phyloP scores from a whole-genome alignment of 2,113 vertebrate genomes.

The Periophthalmus modestus region DNA sequence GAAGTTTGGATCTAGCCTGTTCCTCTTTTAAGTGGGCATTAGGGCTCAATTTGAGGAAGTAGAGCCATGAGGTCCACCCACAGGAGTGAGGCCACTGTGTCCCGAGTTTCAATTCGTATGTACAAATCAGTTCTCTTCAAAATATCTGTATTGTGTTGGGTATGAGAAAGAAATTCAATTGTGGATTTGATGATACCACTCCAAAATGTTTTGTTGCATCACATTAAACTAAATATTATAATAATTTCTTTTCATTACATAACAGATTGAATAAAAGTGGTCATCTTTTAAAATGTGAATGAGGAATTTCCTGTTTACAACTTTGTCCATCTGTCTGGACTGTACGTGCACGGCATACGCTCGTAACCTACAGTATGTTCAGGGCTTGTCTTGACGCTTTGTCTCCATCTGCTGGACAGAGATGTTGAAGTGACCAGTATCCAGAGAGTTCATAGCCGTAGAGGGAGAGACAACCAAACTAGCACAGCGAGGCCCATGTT shows the following conservation, averaged over 20 bases:
- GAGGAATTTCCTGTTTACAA: slow-evolving; percentile 10
- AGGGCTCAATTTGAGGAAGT: slow-evolving; percentile 64
- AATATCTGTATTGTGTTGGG: background rate
- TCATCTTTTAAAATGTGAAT: slow-evolving; percentile 3
- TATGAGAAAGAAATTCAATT: background rate
- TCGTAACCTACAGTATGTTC: slow-evolving; percentile 3
- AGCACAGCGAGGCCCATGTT: slow-evolving; percentile 45
- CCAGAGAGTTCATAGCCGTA: slow-evolving; percentile 58
- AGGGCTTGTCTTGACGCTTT: slow-evolving; percentile 46
- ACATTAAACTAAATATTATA: background rate
- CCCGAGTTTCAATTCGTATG: slow-evolving; percentile 9
- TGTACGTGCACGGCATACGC: slow-evolving; percentile 12
- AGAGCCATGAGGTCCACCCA: slow-evolving; percentile 59
- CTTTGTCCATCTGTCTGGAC: background rate
- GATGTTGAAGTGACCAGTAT: slow-evolving; percentile 46
- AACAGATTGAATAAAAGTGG: too few relatives aligned
- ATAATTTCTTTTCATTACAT: too few relatives aligned
- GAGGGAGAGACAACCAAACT: slow-evolving; percentile 61
- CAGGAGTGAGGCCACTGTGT: slow-evolving; percentile 12
- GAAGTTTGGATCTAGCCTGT: slow-evolving; percentile 54
- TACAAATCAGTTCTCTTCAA: background rate
- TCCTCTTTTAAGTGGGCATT: slow-evolving; percentile 63
- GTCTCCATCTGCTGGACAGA: slow-evolving; percentile 69
- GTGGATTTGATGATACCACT: background rate
- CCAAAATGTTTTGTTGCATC: background rate